Percentiles rank a stretch among this genome's conserved stretches.
phyloP scores from a whole-genome alignment of 30 jellyfish, hydroid and myxozoan genomes.

The Pseudorhiza aurosa region DNA sequence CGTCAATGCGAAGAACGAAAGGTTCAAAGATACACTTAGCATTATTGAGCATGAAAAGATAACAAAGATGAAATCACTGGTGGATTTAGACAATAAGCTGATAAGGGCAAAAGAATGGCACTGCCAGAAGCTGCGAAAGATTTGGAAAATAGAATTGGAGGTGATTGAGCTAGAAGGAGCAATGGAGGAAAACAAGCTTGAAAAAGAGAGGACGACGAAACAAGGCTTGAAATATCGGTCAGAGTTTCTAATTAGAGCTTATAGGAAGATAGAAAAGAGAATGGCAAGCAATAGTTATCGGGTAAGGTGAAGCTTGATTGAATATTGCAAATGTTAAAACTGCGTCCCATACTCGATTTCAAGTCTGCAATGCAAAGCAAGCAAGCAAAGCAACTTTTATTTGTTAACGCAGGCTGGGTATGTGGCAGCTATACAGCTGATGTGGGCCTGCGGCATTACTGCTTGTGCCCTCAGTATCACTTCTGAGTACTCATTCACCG shows the following conservation, averaged over 20 bases:
- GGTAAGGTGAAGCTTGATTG: slow-evolving; percentile 32
- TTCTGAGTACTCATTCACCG: too few relatives aligned
- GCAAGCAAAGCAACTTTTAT: too few relatives aligned
- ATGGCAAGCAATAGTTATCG: slow-evolving; percentile 4
- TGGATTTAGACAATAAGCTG: slow-evolving; percentile 17
- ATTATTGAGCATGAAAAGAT: neutral
- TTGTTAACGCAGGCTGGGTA: too few relatives aligned
- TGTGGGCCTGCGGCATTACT: too few relatives aligned
- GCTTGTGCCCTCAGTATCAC: too few relatives aligned
- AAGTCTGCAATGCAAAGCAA: too few relatives aligned
- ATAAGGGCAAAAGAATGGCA: slow-evolving; percentile 13
- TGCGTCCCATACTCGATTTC: too few relatives aligned
- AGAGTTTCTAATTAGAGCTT: slow-evolving; percentile 4
- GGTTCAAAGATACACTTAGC: slow-evolving; percentile 41
- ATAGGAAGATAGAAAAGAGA: neutral
- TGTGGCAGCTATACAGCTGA: too few relatives aligned
- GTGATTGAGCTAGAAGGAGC: slow-evolving; percentile 34
- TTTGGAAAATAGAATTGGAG: slow-evolving; percentile 32
- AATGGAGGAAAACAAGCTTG: slow-evolving; percentile 34
- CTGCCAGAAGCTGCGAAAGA: slow-evolving; percentile 17
- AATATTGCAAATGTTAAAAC: too few relatives aligned
- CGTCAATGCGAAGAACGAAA: slow-evolving; percentile 9
- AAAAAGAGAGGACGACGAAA: slow-evolving; percentile 14
- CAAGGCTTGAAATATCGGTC: slow-evolving; percentile 26
- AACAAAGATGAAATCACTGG: neutral